Evolutionary conservation across 2,888 invertebrate genomes (phyloP).

Genomic region (Lepidocyrtinus sp.): DNA sequence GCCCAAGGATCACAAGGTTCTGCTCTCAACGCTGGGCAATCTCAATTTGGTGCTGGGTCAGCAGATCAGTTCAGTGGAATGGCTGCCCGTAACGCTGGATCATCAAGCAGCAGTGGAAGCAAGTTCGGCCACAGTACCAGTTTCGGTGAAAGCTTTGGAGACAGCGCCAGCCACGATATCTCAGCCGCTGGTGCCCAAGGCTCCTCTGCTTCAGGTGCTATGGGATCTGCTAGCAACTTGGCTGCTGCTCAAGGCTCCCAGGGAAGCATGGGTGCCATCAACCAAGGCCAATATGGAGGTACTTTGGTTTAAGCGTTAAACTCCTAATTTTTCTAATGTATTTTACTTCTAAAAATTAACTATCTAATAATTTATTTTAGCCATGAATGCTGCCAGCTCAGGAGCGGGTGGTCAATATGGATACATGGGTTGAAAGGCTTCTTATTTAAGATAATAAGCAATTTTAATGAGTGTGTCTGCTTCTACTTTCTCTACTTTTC

Average conservation of each 20-base stretch:
- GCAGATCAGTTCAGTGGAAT: slow-evolving; percentile 8
- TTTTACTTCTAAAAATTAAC: too few species aligned
- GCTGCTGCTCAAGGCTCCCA: slow-evolving; percentile 1
- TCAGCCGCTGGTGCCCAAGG: neutral
- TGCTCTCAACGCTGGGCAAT: neutral
- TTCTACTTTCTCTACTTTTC: too few species aligned
- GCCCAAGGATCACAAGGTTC: neutral
- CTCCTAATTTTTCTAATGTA: too few species aligned
- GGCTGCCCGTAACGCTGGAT: slow-evolving; percentile 52
- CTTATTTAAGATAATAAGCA: too few species aligned
- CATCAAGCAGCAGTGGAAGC: slow-evolving; percentile 37
- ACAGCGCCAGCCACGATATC: neutral
- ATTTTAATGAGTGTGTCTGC: too few species aligned
- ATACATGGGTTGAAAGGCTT: neutral
- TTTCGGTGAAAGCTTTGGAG: slow-evolving; percentile 55
- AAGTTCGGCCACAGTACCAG: slow-evolving; percentile 48
- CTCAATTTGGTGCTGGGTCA: neutral
- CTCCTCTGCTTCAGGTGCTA: neutral
- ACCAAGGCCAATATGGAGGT: neutral
- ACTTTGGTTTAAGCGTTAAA: too few species aligned
- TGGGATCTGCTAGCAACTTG: neutral
- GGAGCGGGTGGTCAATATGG: neutral
- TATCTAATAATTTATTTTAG: too few species aligned
- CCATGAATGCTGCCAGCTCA: neutral
- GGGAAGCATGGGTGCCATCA: neutral